Evolutionary conservation across 37 sponge, comb jelly and placozoan species (phyloP), one percentile per base, ranked within the genome.

Genomic region (Hormiphora californensis): DNA sequence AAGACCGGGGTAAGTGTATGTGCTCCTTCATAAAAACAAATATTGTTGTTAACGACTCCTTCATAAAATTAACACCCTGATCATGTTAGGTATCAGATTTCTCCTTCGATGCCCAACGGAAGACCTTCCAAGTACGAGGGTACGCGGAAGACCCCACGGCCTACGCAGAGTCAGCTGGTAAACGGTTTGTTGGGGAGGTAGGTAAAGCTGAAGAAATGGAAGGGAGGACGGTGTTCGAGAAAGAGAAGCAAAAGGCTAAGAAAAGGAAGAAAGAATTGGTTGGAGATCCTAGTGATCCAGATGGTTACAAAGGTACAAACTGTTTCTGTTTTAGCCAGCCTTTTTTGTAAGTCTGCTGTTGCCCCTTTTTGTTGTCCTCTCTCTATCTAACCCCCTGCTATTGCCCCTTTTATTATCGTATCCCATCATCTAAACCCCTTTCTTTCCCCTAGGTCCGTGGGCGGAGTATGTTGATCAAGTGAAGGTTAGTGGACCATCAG

Each of bases 91-190:
- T 73, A 41, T 73, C 81, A 73, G 78, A 87, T 43, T 97, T 97
- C 61, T 90, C 93, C 85, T 97, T 97, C 92, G 98, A 97, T 63
- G 90, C 92, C 38, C 98, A 97, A 63, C 67, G 98, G 35, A 89
- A 93, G 86, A 97, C 98, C 3, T 97, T 92, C 49, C 91, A 91
- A 54, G 87, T 33, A 22, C 49, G 54, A 27, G 86, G 86, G 22
- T 59, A 86, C 27, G 61, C 57, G 28, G 57, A 86, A 30, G 61
- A 54, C 32, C 86, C 81, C 25, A 73, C 81, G 25, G 81, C 81
- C 15, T 73, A 73, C 81, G 41, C 81, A 11, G 2, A 7, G 28
- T 43, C 81, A 21, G 81, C 43, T 1, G 81, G 81, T 43, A 73
- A 44, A 63, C 94, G 90, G 44, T 88, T 86, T 40, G 57, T 96